Evolutionary conservation across 2,888 invertebrate genomes (phyloP), one percentile per base, ranked within the genome.

Genomic region (Lathronympha strigana): DNA sequence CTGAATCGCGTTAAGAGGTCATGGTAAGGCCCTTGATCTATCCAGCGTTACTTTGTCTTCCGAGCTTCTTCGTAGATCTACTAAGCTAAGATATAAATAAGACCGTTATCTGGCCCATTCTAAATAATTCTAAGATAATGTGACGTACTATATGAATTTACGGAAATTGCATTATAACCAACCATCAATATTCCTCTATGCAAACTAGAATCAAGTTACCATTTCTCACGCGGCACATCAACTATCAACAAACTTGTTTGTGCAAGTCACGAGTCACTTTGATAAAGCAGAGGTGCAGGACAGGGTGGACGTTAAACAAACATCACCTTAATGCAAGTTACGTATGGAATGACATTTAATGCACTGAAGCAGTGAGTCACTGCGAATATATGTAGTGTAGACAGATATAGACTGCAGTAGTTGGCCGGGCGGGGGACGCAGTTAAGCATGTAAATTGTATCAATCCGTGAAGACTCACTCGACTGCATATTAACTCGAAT

Each of bases 301-400:
- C 61, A 58, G 68, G 62, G 53, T 51, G 49, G 69, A 47, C 71
- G 70, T 75, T 73, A 78, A 76, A 74, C 71, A 76, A 76, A 76
- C 76, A 76, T 73, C 68, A 75, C 72, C 69, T 70, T 72, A 72
- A 66, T 58, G 66, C 63, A 63, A 45, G 40, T 23, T 47, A 23
- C 58, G 47, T 72, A 72, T 73, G 70, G 72, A 76, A 72, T 71
- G 69, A 68, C 70, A 64, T 68, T 62, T 67, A 69, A 67, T 69
- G 68, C 67, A 71, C 53, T 68, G 66, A 62, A 15, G 45, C 60
- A 28, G 53, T 45, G 67, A 38, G 61, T 68, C 63, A 47, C 36
- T 6, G 17, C 13, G 51, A 15, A 13, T 9, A 31, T 53, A 9
- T 15, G 15, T 36, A 36, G 6, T 47, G 47, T n/a, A 47, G 47